These are phyloP conservation scores for Lepidochrysops patricia DNA, from an alignment of 2,888 invertebrate species.

Conservation along the genomic window DNA sequence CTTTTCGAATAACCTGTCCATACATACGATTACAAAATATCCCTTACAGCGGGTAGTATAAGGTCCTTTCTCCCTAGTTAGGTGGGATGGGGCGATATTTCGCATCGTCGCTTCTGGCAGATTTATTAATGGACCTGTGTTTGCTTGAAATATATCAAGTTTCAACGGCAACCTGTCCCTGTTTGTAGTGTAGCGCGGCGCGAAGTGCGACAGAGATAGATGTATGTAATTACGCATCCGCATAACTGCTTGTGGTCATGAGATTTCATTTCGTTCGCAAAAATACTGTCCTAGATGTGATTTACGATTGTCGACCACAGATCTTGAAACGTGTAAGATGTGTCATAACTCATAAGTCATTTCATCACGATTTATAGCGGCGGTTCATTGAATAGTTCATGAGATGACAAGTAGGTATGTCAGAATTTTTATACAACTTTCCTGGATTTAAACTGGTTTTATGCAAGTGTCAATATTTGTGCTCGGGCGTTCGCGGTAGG, in stretches of 20 bases:
- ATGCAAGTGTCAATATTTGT: too few species aligned
- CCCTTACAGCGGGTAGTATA: background rate
- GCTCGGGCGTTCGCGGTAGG: too few species aligned
- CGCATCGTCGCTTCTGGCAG: conserved; percentile 22
- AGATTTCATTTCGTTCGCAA: conserved; percentile 9
- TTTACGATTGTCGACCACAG: background rate
- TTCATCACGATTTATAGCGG: too few species aligned
- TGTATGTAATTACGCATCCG: conserved; percentile 1
- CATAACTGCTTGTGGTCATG: conserved; percentile 2
- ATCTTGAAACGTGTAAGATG: background rate
- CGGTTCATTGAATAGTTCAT: too few species aligned
- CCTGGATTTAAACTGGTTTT: too few species aligned
- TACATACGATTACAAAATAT: background rate
- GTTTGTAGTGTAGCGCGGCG: background rate
- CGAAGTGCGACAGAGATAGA: background rate
- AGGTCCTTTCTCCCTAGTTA: background rate
- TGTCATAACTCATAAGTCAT: background rate
- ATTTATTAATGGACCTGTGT: conserved; percentile 23
- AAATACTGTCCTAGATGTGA: background rate
- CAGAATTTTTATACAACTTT: too few species aligned
- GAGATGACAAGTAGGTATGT: too few species aligned
- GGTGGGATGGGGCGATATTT: conserved; percentile 5
- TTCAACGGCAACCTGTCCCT: background rate
- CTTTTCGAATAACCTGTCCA: background rate
- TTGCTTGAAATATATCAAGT: conserved; percentile 10